Evolutionary conservation across 1,140 invertebrate genomes (phyloP), one percentile per base, ranked within the genome.

Genomic region (Triops longicaudatus): DNA sequence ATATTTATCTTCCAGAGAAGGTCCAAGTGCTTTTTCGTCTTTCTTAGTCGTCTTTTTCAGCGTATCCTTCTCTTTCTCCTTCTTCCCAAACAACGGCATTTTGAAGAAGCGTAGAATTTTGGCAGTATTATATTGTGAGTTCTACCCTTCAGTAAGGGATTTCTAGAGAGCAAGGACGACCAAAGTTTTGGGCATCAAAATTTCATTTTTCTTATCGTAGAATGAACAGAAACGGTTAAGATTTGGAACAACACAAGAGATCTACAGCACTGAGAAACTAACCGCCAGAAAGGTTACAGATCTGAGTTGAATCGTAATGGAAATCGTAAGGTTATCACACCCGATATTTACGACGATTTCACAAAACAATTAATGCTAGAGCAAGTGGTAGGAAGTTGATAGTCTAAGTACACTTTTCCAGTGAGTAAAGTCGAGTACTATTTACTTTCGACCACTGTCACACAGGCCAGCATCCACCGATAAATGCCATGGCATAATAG

Each of bases 21-120:
- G 88, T 43, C 31, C 37, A 27, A 37, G 22, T 80, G 88, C 88
- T 76, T 81, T 78, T 75, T 82, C 81, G 79, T 94, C 91, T 83
- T 90, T 92, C 73, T 93, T 93, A 86, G 92, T 93, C 76, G 89
- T 86, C 85, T 93, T 94, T 83, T 93, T 93, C 73, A 90, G 90
- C 27, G 90, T 89, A 84, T 93, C 91, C 83, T 93, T 93, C 26
- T 80, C 79, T 76, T 81, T 82, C 75, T 82, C 81, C 41, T 79
- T 79, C 86, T 93, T 93, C 79, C 93, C 92, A 88, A 95, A 95
- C 78, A 95, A 88, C 84, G 93, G 93, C 93, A 95, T 95, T 42
- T 73, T 63, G 17, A 63, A 22, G 50, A 63, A 63, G 14, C 50
- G 50, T 22, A 63, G 50, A 63, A 63, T 63, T 63, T 63, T 63